phyloP scores from a whole-genome alignment of 2,797 vertebrate genomes.

The Melopsittacus undulatus region DNA sequence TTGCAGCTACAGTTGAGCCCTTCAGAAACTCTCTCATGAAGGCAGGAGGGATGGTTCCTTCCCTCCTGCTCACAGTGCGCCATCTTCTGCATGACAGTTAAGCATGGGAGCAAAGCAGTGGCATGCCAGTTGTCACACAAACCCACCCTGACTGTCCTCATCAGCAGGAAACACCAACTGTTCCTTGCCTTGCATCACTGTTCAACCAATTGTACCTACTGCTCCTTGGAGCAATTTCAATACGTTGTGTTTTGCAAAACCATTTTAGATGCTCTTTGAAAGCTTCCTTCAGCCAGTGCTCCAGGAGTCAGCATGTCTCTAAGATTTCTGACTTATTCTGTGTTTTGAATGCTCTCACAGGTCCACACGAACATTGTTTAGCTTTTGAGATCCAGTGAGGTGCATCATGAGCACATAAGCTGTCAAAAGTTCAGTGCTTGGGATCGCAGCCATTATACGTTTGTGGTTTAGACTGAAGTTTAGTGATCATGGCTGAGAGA shows the following conservation, averaged over 20 bases:
- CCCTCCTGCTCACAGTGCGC: not conserved
- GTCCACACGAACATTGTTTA: accelerated
- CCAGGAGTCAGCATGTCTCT: not conserved
- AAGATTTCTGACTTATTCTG: not conserved
- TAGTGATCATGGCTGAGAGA: not conserved
- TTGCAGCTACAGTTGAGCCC: not conserved
- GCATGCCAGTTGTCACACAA: not conserved
- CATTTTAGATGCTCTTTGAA: not conserved
- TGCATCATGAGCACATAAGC: not conserved
- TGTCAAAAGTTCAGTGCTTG: not conserved
- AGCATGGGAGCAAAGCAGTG: not conserved
- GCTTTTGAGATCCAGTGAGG: not conserved
- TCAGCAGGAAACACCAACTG: not conserved
- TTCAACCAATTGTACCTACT: not conserved
- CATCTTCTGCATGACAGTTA: not conserved
- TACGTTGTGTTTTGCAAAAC: not conserved
- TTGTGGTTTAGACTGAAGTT: not conserved
- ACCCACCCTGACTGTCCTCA: not conserved
- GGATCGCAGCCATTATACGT: not conserved
- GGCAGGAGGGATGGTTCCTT: not conserved
- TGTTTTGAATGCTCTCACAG: not conserved
- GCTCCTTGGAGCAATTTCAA: not conserved
- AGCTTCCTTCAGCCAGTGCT: not conserved
- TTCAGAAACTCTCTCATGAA: not conserved
- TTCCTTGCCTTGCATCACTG: not conserved